These are phyloP conservation scores for Cottus gobio DNA, from an alignment of 2,113 vertebrate species.

Conservation along the genomic window DNA sequence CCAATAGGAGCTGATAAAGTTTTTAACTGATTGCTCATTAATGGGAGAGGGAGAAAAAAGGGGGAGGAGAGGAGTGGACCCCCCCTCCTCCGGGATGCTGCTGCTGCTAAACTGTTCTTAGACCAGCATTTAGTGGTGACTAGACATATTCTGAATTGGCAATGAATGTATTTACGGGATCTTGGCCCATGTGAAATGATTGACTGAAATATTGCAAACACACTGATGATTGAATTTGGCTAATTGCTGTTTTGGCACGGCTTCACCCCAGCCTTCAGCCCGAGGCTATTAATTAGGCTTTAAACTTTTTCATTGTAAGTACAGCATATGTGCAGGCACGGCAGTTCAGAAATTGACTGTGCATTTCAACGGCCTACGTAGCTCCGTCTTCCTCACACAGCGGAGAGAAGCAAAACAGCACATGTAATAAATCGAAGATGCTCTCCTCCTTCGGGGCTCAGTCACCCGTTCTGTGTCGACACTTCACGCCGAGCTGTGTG, in stretches of 20 bases:
- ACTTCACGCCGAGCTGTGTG: conserved; percentile 42
- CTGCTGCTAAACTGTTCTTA: conserved; percentile 50
- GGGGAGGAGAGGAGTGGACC: conserved; percentile 4
- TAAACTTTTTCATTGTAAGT: conserved; percentile 17
- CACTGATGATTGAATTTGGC: conserved; percentile 51
- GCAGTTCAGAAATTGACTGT: background rate
- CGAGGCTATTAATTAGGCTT: conserved; percentile 21
- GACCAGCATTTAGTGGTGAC: conserved; percentile 56
- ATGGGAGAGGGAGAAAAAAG: conserved; percentile 47
- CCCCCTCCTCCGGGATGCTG: conserved; percentile 19
- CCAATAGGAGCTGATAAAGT: conserved; percentile 57
- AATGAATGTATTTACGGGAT: conserved; percentile 26
- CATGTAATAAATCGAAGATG: conserved; percentile 64
- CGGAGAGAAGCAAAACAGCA: conserved; percentile 52
- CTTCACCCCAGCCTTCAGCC: background rate
- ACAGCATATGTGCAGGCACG: background rate
- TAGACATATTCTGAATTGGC: conserved; percentile 48
- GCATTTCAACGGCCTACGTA: conserved; percentile 35
- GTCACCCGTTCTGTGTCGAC: conserved; percentile 41
- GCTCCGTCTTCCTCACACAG: conserved; percentile 32
- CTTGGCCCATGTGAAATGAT: conserved; percentile 44
- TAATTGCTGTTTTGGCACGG: conserved; percentile 64
- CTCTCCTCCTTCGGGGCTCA: conserved; percentile 26
- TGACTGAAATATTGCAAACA: conserved; percentile 54
- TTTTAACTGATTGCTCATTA: conserved; percentile 78